phyloP scores from a whole-genome alignment of 2,888 invertebrate genomes.

The Sphaeridia pumilis region DNA sequence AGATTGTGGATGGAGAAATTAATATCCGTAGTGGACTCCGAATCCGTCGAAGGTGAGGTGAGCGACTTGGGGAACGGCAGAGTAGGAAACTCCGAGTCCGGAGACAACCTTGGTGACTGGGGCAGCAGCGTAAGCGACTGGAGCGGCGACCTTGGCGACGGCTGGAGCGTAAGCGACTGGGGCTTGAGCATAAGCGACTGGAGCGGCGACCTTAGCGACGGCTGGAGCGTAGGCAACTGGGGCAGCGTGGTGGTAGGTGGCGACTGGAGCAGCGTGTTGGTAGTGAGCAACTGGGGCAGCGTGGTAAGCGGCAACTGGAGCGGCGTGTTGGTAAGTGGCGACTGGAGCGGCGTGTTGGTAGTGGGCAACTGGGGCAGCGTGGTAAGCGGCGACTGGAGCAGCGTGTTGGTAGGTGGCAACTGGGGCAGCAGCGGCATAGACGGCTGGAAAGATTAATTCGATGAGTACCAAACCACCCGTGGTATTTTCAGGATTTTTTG shows the following conservation, averaged over 20 bases:
- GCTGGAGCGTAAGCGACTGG: slow-evolving; percentile 3
- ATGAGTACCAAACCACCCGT: background rate
- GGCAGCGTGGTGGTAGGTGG: slow-evolving; percentile 2
- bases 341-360: slow-evolving; percentile 1
- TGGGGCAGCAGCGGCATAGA: slow-evolving; percentile 12
- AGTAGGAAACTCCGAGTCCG: slow-evolving; percentile 13
- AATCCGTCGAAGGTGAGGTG: slow-evolving; percentile 17
- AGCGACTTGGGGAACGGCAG: slow-evolving; percentile 14
- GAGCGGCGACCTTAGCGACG: slow-evolving; percentile 11
- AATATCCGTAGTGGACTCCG: slow-evolving; percentile 14
- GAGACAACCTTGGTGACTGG: slow-evolving; percentile 6
- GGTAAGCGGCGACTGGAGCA: too few species aligned
- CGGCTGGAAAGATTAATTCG: background rate
- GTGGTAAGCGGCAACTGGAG: background rate
- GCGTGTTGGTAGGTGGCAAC: background rate
- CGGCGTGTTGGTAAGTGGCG: slow-evolving; percentile 13
- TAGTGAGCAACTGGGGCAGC: slow-evolving; percentile 5
- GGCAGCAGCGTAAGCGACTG: slow-evolving; percentile 3
- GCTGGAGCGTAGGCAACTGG: slow-evolving; percentile 8
- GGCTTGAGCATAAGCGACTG: slow-evolving; percentile 6
- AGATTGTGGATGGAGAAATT: slow-evolving; percentile 4
- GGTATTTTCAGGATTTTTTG: background rate
- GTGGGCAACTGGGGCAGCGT: slow-evolving; percentile 13
- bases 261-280: slow-evolving; percentile 14
- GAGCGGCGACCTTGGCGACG: slow-evolving; percentile 9